Evolutionary conservation across 2,888 invertebrate species (phyloP).

Genomic region (Drosophila nr. fundita): DNA sequence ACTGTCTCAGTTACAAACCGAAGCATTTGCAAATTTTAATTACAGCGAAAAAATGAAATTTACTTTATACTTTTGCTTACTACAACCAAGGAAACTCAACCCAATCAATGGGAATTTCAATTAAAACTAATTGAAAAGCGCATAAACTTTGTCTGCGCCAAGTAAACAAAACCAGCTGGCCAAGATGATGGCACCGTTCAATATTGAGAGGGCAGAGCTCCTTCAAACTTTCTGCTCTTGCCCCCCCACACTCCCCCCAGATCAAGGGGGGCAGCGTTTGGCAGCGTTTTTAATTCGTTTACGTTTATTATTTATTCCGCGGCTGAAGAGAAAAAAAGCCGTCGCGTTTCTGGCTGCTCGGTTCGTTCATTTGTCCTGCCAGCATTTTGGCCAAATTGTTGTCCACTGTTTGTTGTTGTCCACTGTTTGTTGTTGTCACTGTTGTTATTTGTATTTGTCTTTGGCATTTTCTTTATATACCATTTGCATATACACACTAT

Average conservation of each 20-base stretch:
- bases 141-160: conserved; percentile 61
- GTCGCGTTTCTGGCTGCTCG: conserved; percentile 21
- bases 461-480: conserved; percentile 65
- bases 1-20: background rate
- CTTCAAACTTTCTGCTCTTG: conserved; percentile 16
- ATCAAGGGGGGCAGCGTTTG: conserved; percentile 52
- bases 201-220: conserved; percentile 50
- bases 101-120: conserved; percentile 70
- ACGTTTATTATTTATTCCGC: conserved; percentile 82
- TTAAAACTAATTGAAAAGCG: conserved; percentile 78
- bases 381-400: conserved; percentile 43
- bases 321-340: conserved; percentile 46
- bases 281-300: conserved; percentile 81
- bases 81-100: conserved; percentile 10
- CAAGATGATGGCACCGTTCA: conserved; percentile 43
- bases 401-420: conserved; percentile 43
- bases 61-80: conserved; percentile 31
- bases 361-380: conserved; percentile 40
- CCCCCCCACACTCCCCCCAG: background rate
- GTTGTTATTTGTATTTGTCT: conserved; percentile 61
- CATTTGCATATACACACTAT: conserved; percentile 71
- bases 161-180: conserved; percentile 62
- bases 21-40: conserved; percentile 40
- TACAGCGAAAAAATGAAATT: conserved; percentile 44
- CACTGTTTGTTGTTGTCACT: conserved; percentile 44